Evolutionary conservation across 2,888 invertebrate genomes (phyloP).

Genomic region (Lasioglossum figueresi): DNA sequence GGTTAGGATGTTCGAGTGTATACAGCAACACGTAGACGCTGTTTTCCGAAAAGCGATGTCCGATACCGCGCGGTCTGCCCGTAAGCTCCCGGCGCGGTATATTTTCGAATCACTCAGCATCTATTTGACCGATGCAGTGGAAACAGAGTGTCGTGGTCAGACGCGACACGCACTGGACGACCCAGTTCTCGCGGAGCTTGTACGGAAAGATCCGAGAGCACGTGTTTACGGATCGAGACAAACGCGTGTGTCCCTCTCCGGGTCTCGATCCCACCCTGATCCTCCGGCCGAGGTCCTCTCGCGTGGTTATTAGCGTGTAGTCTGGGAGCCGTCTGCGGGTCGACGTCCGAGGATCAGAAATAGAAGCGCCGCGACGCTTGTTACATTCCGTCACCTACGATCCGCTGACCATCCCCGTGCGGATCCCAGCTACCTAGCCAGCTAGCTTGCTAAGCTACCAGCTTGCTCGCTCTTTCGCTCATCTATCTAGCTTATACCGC

Average conservation of each 20-base stretch:
- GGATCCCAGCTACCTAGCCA: background rate
- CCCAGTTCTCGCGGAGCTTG: constrained; percentile 50
- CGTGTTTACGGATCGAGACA: constrained; percentile 50
- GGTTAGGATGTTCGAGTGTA: background rate
- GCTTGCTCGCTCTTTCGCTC: background rate
- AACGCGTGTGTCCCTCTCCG: background rate
- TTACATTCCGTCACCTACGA: constrained; percentile 78
- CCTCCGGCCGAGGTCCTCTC: constrained; percentile 32
- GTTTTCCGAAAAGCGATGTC: background rate
- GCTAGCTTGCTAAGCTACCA: background rate
- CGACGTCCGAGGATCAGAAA: constrained; percentile 82
- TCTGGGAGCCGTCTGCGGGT: constrained; percentile 83
- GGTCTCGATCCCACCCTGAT: constrained; percentile 23
- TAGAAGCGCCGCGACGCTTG: constrained; percentile 80
- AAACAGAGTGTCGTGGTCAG: constrained; percentile 19
- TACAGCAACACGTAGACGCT: background rate
- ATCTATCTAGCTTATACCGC: background rate
- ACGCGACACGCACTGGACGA: constrained; percentile 22
- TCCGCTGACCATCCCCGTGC: constrained; percentile 60
- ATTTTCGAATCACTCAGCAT: constrained; percentile 34
- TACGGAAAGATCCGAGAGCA: constrained; percentile 40
- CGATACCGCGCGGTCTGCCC: background rate
- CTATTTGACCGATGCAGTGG: constrained; percentile 26
- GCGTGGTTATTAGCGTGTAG: constrained; percentile 75
- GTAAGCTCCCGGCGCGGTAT: constrained; percentile 16